Evolutionary conservation across 2,797 vertebrate species (phyloP), one percentile per base, ranked within the genome.

Genomic region (Smutsia temminckii): DNA sequence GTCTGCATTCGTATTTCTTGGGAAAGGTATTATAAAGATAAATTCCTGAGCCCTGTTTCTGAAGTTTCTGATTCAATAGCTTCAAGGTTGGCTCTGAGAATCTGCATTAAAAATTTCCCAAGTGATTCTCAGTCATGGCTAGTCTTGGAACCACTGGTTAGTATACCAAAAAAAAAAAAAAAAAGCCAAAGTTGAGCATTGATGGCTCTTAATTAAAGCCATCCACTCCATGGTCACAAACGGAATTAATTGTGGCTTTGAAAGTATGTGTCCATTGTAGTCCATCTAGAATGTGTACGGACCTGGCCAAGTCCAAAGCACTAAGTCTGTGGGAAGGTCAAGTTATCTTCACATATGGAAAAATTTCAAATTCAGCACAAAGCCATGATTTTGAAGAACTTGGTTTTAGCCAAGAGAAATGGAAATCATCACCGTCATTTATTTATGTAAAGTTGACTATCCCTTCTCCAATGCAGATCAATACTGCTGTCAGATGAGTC

Each of bases 361-460:
- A 64, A 46, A 75, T 79, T 91, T 91, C 57, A 69, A 69, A 88
- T 72, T 91, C 66, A 79, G 49, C 37, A 81, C 68, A 91, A 74
- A 40, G 1, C 4, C 23, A 49, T 78, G 68, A n/a, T 80, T 81
- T 83, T 51, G 66, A 95, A 77, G 42, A 68, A 69, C 2, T 42
- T 40, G 34, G 51, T 16, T 34, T 80, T 18, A 12, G 6, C 61
- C 42, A 72, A 79, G 55, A 85, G 14, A 71, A 83, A 79, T 25
- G 46, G 27, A 80, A 42, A 68, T 74, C 85, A 69, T 78, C 78
- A 40, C 40, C 40, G 46, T 53, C 29, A 34, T 49, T 34, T 85
- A 57, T 78, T 32, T 72, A 61, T 64, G 72, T 87, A 68, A 93
- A 63, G 49, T 32, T 12, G 12, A 53, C 11, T 42, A 77, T 32